A percentile compares a stretch with the other conserved stretches of the same genome.
Evolutionary conservation across 1,140 invertebrate species (phyloP).

Genomic region (Trichonephila clavata): DNA sequence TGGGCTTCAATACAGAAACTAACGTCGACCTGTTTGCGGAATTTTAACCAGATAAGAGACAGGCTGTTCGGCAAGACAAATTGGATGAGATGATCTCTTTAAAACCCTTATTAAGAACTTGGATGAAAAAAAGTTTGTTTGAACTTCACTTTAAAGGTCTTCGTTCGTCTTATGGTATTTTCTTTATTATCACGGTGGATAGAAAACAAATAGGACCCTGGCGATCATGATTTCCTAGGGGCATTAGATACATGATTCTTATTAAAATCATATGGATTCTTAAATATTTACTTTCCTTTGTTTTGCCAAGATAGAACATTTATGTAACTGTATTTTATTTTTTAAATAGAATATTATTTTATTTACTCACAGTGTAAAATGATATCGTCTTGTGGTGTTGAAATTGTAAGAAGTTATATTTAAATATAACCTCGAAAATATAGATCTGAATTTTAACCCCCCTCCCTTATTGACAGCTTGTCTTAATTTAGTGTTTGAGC

Average conservation of each 20-base stretch:
- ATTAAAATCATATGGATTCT: no score
- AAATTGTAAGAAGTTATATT: no score
- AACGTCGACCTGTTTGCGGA: background rate
- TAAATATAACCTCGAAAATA: no score
- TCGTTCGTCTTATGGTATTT: background rate
- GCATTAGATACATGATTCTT: background rate
- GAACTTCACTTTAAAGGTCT: background rate
- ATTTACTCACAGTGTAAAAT: no score
- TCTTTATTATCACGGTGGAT: background rate
- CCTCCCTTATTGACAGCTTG: no score
- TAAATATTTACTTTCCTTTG: no score
- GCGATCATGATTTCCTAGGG: background rate
- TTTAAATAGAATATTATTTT: no score
- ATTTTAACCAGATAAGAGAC: background rate
- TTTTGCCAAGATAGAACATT: no score
- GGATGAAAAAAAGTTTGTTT: background rate
- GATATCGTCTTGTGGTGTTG: no score
- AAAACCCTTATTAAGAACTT: constrained; percentile 6
- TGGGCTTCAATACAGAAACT: background rate
- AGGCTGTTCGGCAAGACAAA: constrained; percentile 33
- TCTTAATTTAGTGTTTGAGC: no score
- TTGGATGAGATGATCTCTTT: constrained; percentile 41
- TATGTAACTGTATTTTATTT: no score
- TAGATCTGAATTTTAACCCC: no score
- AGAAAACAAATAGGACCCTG: background rate